phyloP scores from a whole-genome alignment of 2,888 invertebrate genomes.

The Mythimna vitellina region DNA sequence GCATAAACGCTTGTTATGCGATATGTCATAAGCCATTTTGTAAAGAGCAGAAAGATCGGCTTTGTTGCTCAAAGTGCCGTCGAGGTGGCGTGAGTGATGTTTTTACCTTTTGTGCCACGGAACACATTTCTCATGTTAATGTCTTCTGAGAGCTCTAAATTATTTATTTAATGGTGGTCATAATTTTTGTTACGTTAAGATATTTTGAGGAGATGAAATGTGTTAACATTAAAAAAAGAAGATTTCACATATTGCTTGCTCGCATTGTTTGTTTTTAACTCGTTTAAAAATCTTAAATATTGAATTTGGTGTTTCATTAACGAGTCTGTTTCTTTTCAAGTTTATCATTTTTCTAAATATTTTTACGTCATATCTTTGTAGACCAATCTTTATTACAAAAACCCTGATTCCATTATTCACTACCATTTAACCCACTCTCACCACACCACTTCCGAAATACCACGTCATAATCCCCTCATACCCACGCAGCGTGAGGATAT shows the following conservation, averaged over 20 bases:
- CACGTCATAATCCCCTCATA: conserved; percentile 42
- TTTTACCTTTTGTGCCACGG: conserved; percentile 69
- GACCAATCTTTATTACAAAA: neutral
- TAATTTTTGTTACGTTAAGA: conserved; percentile 64
- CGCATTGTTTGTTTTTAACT: conserved; percentile 5
- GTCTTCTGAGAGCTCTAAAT: conserved; percentile 72
- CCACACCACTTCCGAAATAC: conserved; percentile 35
- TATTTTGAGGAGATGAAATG: conserved; percentile 58
- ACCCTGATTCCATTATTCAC: neutral
- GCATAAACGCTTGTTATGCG: conserved; percentile 63
- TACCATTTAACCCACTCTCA: conserved; percentile 32
- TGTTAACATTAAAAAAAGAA: conserved; percentile 39
- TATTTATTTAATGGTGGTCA: conserved; percentile 70
- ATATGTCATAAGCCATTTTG: conserved; percentile 70
- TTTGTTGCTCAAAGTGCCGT: conserved; percentile 76
- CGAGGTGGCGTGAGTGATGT: conserved; percentile 75
- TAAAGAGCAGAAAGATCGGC: conserved; percentile 71
- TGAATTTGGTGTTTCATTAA: conserved; percentile 9
- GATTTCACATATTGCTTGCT: conserved; percentile 22
- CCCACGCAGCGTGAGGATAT: conserved; percentile 58
- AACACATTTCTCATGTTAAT: conserved; percentile 71
- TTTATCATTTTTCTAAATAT: neutral
- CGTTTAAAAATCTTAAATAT: neutral
- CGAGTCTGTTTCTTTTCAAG: neutral
- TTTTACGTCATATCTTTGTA: too few species aligned